Percentiles rank a stretch among this genome's conserved stretches.
These are phyloP conservation scores for Trichogramma dendrolimi DNA, from an alignment of 2,888 invertebrate species.

Conservation along the genomic window DNA sequence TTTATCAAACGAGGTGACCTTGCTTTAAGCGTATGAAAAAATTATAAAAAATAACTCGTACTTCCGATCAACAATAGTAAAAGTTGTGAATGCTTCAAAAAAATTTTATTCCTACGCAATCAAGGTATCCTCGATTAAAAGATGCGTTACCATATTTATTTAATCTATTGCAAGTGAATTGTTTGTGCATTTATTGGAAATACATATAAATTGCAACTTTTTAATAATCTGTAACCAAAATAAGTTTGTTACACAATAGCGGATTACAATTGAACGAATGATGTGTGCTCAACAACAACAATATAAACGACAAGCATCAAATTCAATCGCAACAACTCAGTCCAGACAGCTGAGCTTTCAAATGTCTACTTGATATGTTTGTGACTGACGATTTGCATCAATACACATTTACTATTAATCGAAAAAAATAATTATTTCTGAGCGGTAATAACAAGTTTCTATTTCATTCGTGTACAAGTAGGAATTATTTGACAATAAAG, in stretches of 20 bases:
- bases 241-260: not conserved
- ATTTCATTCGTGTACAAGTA: not conserved
- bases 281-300: constrained; percentile 21
- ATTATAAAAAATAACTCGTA: not conserved
- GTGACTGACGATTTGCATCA: no score
- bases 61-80: constrained; percentile 15
- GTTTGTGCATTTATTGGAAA: constrained; percentile 8
- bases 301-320: constrained; percentile 23
- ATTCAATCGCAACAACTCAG: not conserved
- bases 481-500: constrained; percentile 28
- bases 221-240: not conserved
- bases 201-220: constrained; percentile 17
- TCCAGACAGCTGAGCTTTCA: no score
- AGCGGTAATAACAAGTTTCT: no score
- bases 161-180: constrained; percentile 23
- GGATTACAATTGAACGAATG: constrained; percentile 13
- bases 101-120: not conserved
- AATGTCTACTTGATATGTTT: no score
- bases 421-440: no score
- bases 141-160: constrained; percentile 21
- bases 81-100: not conserved
- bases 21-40: not conserved
- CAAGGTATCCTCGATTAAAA: not conserved
- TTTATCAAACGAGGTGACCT: constrained; percentile 8
- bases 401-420: no score